These are phyloP conservation scores for Ennomos quercinarius DNA, from an alignment of 2,888 invertebrate species.

Conservation along the genomic window DNA sequence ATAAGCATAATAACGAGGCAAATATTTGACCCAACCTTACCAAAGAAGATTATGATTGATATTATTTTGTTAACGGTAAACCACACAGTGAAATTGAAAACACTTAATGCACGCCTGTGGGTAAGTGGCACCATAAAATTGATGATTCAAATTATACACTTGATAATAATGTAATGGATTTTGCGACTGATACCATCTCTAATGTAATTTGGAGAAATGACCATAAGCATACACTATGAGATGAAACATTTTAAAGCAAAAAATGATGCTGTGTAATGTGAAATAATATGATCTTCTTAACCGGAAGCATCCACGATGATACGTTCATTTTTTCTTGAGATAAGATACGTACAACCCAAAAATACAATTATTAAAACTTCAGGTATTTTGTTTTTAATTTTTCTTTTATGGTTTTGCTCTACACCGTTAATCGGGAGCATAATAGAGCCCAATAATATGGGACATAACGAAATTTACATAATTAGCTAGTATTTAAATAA, in stretches of 20 bases:
- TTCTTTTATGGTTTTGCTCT: too few relatives aligned
- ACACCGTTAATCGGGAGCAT: too few relatives aligned
- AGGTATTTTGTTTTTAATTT: too few relatives aligned
- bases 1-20: slow-evolving; percentile 66
- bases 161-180: slow-evolving; percentile 50
- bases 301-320: slow-evolving; percentile 45
- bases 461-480: too few relatives aligned
- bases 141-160: slow-evolving; percentile 51
- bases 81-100: slow-evolving; percentile 57
- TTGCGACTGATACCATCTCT: slow-evolving; percentile 42
- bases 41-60: slow-evolving; percentile 72
- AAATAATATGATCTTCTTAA: slow-evolving; percentile 43
- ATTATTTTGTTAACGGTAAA: slow-evolving; percentile 72
- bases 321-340: slow-evolving; percentile 29
- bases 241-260: slow-evolving; percentile 45
- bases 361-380: too few relatives aligned
- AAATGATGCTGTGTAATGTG: slow-evolving; percentile 44
- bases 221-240: slow-evolving; percentile 42
- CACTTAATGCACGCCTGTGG: slow-evolving; percentile 52
- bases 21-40: slow-evolving; percentile 62
- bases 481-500: too few relatives aligned
- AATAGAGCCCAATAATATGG: too few relatives aligned
- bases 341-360: too few relatives aligned
- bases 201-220: slow-evolving; percentile 40
- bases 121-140: slow-evolving; percentile 49